Conservation (phyloP, 2,797 vertebrate species). For the Hyperoplus immaculatus region DNA sequence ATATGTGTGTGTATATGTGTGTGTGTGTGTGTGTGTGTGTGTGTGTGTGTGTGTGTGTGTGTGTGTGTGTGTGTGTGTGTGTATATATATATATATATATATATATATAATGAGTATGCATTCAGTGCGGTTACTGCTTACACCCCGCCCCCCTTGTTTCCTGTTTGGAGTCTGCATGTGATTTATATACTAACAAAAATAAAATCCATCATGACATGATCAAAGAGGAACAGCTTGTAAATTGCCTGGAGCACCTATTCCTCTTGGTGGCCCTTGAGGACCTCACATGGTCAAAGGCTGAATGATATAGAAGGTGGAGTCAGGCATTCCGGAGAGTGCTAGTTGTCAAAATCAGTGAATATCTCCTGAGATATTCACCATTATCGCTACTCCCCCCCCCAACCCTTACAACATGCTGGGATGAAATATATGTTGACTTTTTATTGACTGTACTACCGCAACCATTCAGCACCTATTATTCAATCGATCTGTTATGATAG, state of each 20-base stretch:
- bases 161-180: neutral
- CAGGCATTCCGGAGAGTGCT: too few relatives aligned
- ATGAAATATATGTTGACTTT: constrained; percentile 3
- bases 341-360: too few relatives aligned
- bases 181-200: neutral
- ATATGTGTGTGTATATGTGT: too few relatives aligned
- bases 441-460: constrained; percentile 7
- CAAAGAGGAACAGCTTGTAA: constrained; percentile 24
- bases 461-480: neutral
- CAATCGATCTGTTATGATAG: neutral
- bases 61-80: too few relatives aligned
- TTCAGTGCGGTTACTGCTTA: neutral
- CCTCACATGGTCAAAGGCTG: too few relatives aligned
- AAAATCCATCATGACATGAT: neutral
- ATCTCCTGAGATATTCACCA: too few relatives aligned
- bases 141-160: neutral
- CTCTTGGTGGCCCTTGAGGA: too few relatives aligned
- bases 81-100: too few relatives aligned
- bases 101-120: neutral
- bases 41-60: too few relatives aligned
- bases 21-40: too few relatives aligned
- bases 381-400: too few relatives aligned
- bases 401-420: neutral
- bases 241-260: constrained; percentile 4
- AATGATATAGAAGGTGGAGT: too few relatives aligned